Base-by-base conservation (phyloP, 2,888 invertebrate genomes). In the Osedax fenrisi region DNA sequence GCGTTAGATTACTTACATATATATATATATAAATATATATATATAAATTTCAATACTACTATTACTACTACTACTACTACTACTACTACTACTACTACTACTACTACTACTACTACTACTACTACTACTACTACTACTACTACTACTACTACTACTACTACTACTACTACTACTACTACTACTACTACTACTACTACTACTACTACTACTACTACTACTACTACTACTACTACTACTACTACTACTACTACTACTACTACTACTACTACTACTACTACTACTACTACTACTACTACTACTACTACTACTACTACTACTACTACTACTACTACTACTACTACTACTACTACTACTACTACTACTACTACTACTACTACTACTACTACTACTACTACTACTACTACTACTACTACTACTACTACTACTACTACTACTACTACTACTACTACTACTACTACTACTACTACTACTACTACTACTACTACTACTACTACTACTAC, bases 301-400 rank as follows among this genome's bases (percentile, higher is more conserved):
- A 68, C 68, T 68, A 68, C 68, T 68, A 68, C 68, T 69, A 69
- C 69, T 69, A 26, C 69, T 26, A 26, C 69, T 69, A 69, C 69
- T 69, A 26, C 69, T 69, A 69, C 69, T 69, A 69, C 69, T 69
- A 69, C 69, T 69, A 69, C 69, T 69, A 69, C 69, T 69, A 69
- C 69, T 69, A 69, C 69, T 69, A 69, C 69, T 69, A 69, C 69
- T 69, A 69, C 69, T 69, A 69, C 26, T 69, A 69, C 69, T 69
- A 69, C 69, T 69, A 69, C 26, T 71, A 22, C 13, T 69, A 69
- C 69, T 69, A 69, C 69, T 26, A 69, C 69, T 69, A 69, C 69
- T 26, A 69, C 69, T 69, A 69, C 69, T 26, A 69, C 69, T 69
- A 69, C 69, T 26, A 69, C 69, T 69, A 69, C 69, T 26, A 69